Evolutionary conservation across 2,113 vertebrate species (phyloP).

Genomic region (Aplodontia rufa): DNA sequence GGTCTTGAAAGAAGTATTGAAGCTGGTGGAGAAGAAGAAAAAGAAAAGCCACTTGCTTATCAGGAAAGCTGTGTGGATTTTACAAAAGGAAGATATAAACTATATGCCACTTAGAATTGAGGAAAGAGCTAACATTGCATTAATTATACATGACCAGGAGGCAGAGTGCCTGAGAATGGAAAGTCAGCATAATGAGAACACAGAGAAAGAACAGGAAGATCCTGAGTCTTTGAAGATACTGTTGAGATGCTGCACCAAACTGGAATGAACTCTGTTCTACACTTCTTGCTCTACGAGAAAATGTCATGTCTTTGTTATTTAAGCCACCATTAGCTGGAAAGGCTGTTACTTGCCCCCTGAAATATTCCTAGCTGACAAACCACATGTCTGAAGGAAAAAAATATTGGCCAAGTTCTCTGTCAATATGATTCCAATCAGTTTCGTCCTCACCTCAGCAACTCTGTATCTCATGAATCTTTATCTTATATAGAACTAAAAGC

Average conservation of each 20-base stretch:
- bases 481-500: background rate
- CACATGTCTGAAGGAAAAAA: background rate
- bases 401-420: background rate
- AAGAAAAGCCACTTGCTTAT: background rate
- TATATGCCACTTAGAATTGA: background rate
- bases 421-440: background rate
- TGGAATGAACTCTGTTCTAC: background rate
- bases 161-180: background rate
- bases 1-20: background rate
- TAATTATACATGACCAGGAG: background rate
- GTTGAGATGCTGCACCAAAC: background rate
- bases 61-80: background rate
- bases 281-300: background rate
- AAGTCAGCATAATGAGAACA: background rate
- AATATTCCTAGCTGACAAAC: slow-evolving; percentile 24
- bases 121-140: background rate
- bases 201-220: background rate
- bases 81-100: background rate
- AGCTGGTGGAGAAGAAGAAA: slow-evolving; percentile 10
- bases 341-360: background rate
- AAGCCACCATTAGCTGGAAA: background rate
- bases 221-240: background rate
- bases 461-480: background rate
- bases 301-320: background rate
- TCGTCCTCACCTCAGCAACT: background rate